These are phyloP conservation scores for Tetanocera ferruginea DNA, from an alignment of 2,888 invertebrate species.

Conservation along the genomic window DNA sequence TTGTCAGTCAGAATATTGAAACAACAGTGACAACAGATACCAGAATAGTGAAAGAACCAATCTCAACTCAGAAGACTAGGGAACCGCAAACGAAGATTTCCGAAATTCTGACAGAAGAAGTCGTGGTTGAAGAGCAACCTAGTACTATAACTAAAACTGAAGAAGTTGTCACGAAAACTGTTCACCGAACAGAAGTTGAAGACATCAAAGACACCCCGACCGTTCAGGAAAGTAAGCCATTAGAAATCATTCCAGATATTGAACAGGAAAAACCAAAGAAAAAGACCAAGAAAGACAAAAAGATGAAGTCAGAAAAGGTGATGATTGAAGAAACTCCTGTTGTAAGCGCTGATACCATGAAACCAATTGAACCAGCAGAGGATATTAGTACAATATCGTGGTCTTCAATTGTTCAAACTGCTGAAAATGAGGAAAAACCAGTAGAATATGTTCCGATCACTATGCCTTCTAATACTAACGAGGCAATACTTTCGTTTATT, in stretches of 20 bases:
- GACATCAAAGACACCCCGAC: not conserved
- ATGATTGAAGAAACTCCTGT: not conserved
- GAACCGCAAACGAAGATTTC: not conserved
- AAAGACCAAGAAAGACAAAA: constrained; percentile 9
- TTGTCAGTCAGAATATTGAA: constrained; percentile 30
- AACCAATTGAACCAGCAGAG: not conserved
- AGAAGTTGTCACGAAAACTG: no score
- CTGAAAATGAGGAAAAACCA: not conserved
- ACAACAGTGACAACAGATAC: not conserved
- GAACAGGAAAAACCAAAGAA: constrained; percentile 26
- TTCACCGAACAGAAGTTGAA: no score
- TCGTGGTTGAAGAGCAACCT: no score
- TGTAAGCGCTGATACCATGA: not conserved
- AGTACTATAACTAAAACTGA: no score
- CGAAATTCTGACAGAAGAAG: no score
- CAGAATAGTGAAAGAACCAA: not conserved
- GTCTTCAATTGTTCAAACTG: not conserved
- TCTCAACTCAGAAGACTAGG: not conserved
- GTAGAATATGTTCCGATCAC: not conserved
- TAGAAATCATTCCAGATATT: constrained; percentile 1
- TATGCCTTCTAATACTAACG: not conserved
- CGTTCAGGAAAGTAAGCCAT: not conserved
- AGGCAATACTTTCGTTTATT: not conserved
- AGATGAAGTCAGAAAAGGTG: not conserved
- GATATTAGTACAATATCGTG: not conserved